Evolutionary conservation across 2,113 vertebrate species (phyloP).

Genomic region (Heterotilapia buettikoferi): DNA sequence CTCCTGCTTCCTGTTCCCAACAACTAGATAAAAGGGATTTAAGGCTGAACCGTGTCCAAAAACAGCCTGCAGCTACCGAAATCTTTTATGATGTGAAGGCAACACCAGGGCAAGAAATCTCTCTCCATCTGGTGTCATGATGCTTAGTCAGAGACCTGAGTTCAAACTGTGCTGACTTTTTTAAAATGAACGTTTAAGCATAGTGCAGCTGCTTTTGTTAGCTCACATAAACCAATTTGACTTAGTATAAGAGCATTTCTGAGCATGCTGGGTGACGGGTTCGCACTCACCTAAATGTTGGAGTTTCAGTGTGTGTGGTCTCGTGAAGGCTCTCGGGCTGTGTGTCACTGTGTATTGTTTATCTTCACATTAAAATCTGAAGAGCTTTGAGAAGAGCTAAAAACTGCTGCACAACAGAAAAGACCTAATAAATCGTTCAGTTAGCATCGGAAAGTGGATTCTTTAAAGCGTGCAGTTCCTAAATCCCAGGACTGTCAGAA

Average conservation of each 20-base stretch:
- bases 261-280: background rate
- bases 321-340: background rate
- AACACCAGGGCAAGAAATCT: background rate
- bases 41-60: background rate
- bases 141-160: background rate
- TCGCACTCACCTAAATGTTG: background rate
- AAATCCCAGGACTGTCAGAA: background rate
- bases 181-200: background rate
- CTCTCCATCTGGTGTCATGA: background rate
- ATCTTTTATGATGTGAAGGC: background rate
- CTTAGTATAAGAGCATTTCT: background rate
- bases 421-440: background rate
- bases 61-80: background rate
- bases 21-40: background rate
- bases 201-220: background rate
- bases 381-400: background rate
- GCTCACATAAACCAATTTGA: background rate
- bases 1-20: conserved; percentile 42
- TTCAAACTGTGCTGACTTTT: background rate
- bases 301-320: background rate
- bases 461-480: background rate
- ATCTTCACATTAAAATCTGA: background rate
- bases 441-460: background rate
- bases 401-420: background rate
- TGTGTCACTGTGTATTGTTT: background rate